Base-by-base conservation (phyloP, 2,888 invertebrate species). In the Xylota segnis region DNA sequence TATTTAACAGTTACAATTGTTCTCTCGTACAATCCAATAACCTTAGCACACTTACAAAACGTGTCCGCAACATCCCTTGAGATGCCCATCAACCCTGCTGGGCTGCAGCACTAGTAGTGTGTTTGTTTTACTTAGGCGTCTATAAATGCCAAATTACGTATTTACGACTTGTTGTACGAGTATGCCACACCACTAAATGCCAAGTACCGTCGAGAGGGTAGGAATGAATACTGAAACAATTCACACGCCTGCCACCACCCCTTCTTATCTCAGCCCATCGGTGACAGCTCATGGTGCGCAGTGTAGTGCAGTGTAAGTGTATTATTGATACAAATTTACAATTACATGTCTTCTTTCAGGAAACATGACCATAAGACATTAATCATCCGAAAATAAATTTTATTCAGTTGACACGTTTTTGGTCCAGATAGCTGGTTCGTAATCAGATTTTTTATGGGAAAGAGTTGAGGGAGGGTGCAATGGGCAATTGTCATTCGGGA, bases 1-100 rank as follows among this genome's bases (percentile, higher is more conserved):
- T 86, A 81, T 86, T 86, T 86, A 81, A 71, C 59, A 32, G 61
- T 47, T 71, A 65, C 81, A 81, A 76, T 86, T 81, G 84, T 70
- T 79, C 63, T 58, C 63, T 58, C 75, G 75, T 81, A 75, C 81
- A 84, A 81, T 86, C 84, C 76, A 86, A 86, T 86, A 86, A 76
- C 61, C 76, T 76, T 76, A 86, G 66, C 84, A 86, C 84, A 81
- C 84, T 86, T 76, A 37, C 65, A 61, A 76, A 86, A 76, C 81
- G 84, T 86, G 84, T 56, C 45, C 40, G 27, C 50, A 81, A n/a
- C 70, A 81, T 86, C 84, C 76, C 84, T 68, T 52, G 84, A 71
- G 84, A 76, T 76, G 66, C 23, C 56, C 52, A 47, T 58, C 70
- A 63, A 71, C 56, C 79, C 81, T 66, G 52, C 32, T 74, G 68